These are phyloP conservation scores for Psilopsiagon aurifrons DNA, from an alignment of 2,113 vertebrate species.

Conservation along the genomic window DNA sequence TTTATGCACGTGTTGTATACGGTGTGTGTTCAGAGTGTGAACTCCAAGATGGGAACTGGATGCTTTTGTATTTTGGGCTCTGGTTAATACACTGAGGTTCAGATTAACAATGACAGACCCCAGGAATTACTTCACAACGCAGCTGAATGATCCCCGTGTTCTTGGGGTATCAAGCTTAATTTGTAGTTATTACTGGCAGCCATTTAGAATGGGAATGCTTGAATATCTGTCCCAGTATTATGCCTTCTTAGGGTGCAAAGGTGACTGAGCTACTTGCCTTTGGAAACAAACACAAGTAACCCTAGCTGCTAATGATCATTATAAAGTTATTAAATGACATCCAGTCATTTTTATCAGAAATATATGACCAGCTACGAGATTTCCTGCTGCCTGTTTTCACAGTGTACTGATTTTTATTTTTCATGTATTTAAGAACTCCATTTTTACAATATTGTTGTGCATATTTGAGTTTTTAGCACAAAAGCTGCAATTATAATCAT, in stretches of 20 bases:
- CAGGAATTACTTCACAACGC: not conserved
- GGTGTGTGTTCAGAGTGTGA: not conserved
- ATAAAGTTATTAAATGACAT: not conserved
- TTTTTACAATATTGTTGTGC: not conserved
- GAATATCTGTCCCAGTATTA: not conserved
- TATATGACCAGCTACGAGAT: not conserved
- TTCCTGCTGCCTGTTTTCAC: not conserved
- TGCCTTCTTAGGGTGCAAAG: not conserved
- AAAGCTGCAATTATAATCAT: not conserved
- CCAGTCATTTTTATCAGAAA: not conserved
- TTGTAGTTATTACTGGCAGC: not conserved
- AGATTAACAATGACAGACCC: not conserved
- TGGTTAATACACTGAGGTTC: not conserved
- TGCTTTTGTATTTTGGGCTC: not conserved
- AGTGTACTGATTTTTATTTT: not conserved
- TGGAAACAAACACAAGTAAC: not conserved
- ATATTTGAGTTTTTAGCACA: not conserved
- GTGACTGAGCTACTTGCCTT: not conserved
- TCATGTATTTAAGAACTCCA: not conserved
- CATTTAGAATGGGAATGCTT: not conserved
- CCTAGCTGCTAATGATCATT: not conserved
- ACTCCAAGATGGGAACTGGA: not conserved
- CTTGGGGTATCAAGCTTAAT: not conserved
- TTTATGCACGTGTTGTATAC: not conserved
- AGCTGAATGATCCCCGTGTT: not conserved